Evolutionary conservation across 2,113 vertebrate species (phyloP), one percentile per base, ranked within the genome.

Genomic region (Piaya cayana): DNA sequence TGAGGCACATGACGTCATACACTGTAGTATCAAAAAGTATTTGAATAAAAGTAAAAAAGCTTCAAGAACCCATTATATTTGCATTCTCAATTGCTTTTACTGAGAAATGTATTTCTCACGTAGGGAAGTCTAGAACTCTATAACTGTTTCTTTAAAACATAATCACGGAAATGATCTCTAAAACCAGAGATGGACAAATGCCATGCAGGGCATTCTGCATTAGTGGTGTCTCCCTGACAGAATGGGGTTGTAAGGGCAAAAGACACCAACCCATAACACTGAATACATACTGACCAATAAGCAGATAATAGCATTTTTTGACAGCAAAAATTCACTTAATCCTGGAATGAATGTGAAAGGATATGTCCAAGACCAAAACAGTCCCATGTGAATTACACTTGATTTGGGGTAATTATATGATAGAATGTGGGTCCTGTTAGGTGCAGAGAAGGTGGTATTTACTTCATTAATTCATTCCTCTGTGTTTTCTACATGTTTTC

Each of bases 241-340:
- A 80, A 74, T 30, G 23, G 9, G 8, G 11, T 0, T 50, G 3
- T 22, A 76, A 74, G 52, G 17, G 43, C 7, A 27, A 63, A 68
- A 65, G 43, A 0, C 0, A 9, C 27, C 23, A 56, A n/a, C 14
- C 32, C 11, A 1, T 6, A 88, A 77, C 22, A 70, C 7, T 47
- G 50, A 65, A 79, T 29, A 45, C 74, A 45, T 45, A 50, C 47
- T n/a, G 50, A 69, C 27, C 47, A 29, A 49, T 53, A 25, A 58
- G 29, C 59, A 88, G 47, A 53, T 7, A 88, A 69, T 12, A 22
- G 1, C 12, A 59, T 82, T 65, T 82, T 82, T 53, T 86, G 80
- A 69, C n/a, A 67, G 15, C 15, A 86, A 77, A 83, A 69, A 80
- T 58, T 62, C 50, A 69, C 72, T 83, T 81, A 69, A 70, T 8